Evolutionary conservation across 2,113 vertebrate species (phyloP).

Genomic region (Cervus canadensis): DNA sequence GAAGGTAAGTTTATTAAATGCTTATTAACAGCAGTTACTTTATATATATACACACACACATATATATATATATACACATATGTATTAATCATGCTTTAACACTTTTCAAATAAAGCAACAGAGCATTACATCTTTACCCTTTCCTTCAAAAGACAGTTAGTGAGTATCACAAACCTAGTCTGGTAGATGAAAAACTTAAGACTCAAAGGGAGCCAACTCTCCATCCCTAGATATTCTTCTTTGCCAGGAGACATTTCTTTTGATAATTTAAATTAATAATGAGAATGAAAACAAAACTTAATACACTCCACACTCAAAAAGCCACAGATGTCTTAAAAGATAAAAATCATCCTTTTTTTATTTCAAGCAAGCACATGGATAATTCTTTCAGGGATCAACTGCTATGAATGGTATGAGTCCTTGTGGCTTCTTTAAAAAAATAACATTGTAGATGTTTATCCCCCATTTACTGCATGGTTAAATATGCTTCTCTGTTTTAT

Average conservation of each 20-base stretch:
- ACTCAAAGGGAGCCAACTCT: background rate
- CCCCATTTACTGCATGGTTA: background rate
- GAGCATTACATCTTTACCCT: accelerated
- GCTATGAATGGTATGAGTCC: background rate
- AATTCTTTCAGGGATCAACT: background rate
- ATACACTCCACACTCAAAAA: background rate
- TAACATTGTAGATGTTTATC: background rate
- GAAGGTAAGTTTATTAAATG: background rate
- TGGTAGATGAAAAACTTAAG: background rate
- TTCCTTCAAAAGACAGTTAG: background rate
- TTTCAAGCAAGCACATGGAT: background rate
- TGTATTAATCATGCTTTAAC: background rate
- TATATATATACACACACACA: background rate
- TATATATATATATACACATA: no score
- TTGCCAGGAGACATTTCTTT: background rate
- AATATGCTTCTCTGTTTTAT: background rate
- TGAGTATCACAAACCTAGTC: background rate
- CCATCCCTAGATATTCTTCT: no score
- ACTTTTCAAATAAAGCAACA: background rate
- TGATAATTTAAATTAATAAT: no score
- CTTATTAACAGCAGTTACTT: background rate
- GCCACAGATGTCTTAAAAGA: background rate
- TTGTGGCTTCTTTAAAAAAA: background rate
- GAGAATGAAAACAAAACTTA: no score
- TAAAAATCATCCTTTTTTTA: background rate